These are phyloP conservation scores for Plumapathes pennacea DNA, from an alignment of 92 coral and sea anemone genomes.

Conservation along the genomic window DNA sequence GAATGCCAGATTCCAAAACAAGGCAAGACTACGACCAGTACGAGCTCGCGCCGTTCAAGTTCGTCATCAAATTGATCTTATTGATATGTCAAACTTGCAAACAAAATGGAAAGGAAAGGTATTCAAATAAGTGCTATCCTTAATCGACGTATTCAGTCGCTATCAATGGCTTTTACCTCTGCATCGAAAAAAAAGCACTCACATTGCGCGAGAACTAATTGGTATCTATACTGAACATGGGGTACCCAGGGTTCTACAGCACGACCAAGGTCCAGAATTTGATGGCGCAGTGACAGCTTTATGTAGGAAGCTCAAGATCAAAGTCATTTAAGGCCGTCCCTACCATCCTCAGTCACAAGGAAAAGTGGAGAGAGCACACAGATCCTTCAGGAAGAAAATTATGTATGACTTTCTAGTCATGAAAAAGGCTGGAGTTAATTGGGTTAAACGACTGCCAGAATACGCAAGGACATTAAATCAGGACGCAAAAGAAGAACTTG, in stretches of 20 bases:
- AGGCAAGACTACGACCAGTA: constrained; percentile 10
- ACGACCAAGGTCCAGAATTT: constrained; percentile 35
- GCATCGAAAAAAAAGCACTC: constrained; percentile 13
- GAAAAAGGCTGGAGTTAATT: constrained; percentile 27
- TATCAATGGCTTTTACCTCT: constrained; percentile 28
- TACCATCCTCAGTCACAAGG: constrained; percentile 38
- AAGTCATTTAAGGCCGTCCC: constrained; percentile 30
- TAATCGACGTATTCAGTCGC: constrained; percentile 4
- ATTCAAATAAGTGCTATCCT: constrained; percentile 2
- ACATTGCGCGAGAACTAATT: constrained; percentile 11
- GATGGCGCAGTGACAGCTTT: constrained; percentile 26
- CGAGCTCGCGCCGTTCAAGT: constrained; percentile 7
- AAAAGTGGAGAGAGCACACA: constrained; percentile 30
- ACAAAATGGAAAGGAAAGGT: constrained; percentile 10
- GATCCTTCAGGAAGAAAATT: constrained; percentile 24
- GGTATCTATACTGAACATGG: constrained; percentile 12
- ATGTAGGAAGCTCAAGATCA: constrained; percentile 23
- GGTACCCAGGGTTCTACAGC: constrained; percentile 19
- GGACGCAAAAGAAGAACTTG: constrained; percentile 36
- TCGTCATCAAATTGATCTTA: constrained; percentile 1
- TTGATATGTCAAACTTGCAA: constrained; percentile 2
- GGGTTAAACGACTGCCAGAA: constrained; percentile 35
- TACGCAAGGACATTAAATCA: constrained; percentile 33
- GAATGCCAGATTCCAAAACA: too few relatives aligned
- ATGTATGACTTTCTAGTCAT: constrained; percentile 27